A percentile compares a stretch with the other conserved stretches of the same genome.
Evolutionary conservation across 2,113 vertebrate genomes (phyloP).

Genomic region (Scomber japonicus): DNA sequence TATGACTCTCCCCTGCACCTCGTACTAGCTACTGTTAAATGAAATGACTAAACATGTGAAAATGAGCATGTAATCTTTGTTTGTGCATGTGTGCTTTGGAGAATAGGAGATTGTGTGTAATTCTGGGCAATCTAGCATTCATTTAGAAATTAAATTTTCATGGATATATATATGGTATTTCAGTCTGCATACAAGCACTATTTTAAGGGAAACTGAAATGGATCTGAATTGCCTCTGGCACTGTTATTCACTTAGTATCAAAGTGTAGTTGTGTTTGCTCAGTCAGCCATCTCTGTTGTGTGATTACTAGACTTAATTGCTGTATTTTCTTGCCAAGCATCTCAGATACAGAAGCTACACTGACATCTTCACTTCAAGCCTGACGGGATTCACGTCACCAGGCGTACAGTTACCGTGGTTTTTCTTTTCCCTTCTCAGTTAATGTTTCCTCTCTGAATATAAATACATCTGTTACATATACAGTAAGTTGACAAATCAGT

Average conservation of each 20-base stretch:
- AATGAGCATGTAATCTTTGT: no score
- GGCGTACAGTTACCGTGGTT: background rate
- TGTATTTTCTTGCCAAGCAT: background rate
- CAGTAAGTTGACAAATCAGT: background rate
- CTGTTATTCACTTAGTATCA: background rate
- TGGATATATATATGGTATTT: background rate
- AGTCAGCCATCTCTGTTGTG: no score
- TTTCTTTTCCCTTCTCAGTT: background rate
- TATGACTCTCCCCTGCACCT: no score
- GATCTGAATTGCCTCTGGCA: background rate
- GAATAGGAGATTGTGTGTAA: background rate
- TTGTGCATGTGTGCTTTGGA: background rate
- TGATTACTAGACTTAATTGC: background rate
- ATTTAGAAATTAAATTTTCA: background rate
- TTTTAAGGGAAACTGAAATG: background rate
- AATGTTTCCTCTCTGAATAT: no score
- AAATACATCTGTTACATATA: background rate
- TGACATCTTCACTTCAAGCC: background rate
- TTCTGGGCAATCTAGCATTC: background rate
- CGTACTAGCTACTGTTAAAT: no score
- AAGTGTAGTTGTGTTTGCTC: background rate
- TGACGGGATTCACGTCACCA: background rate
- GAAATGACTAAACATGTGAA: background rate
- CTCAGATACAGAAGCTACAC: background rate
- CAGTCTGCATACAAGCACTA: background rate